phyloP scores from a whole-genome alignment of 2,113 vertebrate genomes.

The Gavialis gangeticus region DNA sequence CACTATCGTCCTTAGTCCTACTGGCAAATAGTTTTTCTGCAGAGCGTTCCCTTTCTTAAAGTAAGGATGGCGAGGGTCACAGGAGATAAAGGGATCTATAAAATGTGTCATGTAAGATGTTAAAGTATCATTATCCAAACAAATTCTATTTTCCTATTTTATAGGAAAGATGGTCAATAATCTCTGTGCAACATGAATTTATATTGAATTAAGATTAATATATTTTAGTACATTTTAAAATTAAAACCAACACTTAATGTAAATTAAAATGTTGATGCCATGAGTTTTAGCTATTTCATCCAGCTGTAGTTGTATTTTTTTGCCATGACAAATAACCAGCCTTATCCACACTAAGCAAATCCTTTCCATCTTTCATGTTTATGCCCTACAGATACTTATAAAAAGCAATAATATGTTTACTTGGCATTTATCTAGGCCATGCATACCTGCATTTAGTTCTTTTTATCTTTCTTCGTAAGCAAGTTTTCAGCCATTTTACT shows the following conservation, averaged over 20 bases:
- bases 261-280: constrained; percentile 13
- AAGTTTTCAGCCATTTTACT: neutral
- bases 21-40: neutral
- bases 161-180: neutral
- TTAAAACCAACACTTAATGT: neutral
- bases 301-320: neutral
- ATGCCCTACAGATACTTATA: neutral
- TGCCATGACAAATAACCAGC: neutral
- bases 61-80: neutral
- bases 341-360: neutral
- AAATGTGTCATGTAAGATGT: neutral
- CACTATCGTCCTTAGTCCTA: neutral
- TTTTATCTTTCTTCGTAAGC: neutral
- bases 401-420: neutral
- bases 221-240: neutral
- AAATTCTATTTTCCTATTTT: neutral
- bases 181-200: neutral
- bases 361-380: neutral
- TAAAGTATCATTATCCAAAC: neutral
- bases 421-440: neutral
- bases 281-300: neutral
- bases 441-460: neutral
- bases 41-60: neutral
- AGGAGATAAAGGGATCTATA: neutral
- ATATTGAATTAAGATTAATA: neutral